Evolutionary conservation across 2,888 invertebrate species (phyloP).

Genomic region (Idaea straminata): DNA sequence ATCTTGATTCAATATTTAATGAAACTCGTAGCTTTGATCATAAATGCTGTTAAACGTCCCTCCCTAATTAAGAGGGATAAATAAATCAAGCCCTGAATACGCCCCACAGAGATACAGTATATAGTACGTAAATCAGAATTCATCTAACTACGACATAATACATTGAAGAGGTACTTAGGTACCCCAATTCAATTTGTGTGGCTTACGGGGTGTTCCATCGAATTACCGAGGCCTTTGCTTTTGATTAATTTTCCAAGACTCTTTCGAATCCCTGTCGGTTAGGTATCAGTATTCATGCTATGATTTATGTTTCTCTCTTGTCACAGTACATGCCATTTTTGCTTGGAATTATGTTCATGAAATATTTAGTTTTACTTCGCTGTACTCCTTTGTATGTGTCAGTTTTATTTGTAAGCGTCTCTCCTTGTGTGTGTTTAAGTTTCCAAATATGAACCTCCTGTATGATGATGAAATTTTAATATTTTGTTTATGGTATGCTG

Average conservation of each 20-base stretch:
- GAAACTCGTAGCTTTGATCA: background rate
- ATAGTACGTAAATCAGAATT: slow-evolving; percentile 6
- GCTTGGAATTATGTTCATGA: background rate
- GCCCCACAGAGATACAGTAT: background rate
- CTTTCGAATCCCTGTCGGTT: slow-evolving; percentile 20
- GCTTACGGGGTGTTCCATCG: slow-evolving; percentile 32
- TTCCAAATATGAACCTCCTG: background rate
- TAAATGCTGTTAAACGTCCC: background rate
- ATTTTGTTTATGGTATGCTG: background rate
- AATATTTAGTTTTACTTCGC: background rate
- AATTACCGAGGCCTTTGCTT: slow-evolving; percentile 33
- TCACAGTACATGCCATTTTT: background rate
- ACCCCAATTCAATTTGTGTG: slow-evolving; percentile 43
- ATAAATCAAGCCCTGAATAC: background rate
- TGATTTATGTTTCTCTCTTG: slow-evolving; percentile 4
- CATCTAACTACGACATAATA: slow-evolving; percentile 16
- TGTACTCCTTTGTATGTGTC: background rate
- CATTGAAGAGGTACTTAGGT: slow-evolving; percentile 18
- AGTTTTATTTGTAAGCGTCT: background rate
- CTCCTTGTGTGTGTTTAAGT: background rate
- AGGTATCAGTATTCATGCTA: slow-evolving; percentile 13
- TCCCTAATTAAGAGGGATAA: background rate
- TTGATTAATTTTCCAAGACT: slow-evolving; percentile 41
- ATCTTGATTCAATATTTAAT: background rate
- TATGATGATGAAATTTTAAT: background rate